phyloP scores from a whole-genome alignment of 2,113 vertebrate genomes.

The Sitta europaea region DNA sequence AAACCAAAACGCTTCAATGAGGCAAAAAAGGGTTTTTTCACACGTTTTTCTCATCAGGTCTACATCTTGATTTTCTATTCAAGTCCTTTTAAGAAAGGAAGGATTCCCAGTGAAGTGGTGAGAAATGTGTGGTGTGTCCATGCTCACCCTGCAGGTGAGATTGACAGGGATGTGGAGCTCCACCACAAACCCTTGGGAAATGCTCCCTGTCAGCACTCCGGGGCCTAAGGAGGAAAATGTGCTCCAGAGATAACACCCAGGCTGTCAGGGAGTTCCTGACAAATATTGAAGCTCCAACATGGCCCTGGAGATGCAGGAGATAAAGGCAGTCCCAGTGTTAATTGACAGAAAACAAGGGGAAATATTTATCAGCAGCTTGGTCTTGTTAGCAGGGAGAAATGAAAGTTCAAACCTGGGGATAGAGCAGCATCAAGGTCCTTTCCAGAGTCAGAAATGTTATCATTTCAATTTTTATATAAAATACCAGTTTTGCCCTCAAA shows the following conservation, averaged over 20 bases:
- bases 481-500: background rate
- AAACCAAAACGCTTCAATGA: accelerated
- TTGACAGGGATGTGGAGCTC: constrained; percentile 4
- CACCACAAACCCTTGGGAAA: constrained; percentile 45
- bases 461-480: background rate
- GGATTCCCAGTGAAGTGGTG: background rate
- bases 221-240: constrained; percentile 62
- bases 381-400: background rate
- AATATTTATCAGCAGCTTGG: background rate
- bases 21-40: background rate
- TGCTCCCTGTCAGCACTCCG: constrained; percentile 3
- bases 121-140: constrained; percentile 18
- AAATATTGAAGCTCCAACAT: background rate
- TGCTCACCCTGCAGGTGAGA: background rate
- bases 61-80: background rate
- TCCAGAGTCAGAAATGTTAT: background rate
- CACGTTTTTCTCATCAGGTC: constrained; percentile 51
- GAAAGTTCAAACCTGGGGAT: too few relatives aligned
- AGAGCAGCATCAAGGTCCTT: background rate
- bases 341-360: background rate
- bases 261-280: background rate
- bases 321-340: background rate
- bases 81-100: constrained; percentile 30
- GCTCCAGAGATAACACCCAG: background rate
- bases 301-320: background rate